Conservation (phyloP, 2,797 vertebrate genomes). For the Platyrinchus mystaceus region DNA sequence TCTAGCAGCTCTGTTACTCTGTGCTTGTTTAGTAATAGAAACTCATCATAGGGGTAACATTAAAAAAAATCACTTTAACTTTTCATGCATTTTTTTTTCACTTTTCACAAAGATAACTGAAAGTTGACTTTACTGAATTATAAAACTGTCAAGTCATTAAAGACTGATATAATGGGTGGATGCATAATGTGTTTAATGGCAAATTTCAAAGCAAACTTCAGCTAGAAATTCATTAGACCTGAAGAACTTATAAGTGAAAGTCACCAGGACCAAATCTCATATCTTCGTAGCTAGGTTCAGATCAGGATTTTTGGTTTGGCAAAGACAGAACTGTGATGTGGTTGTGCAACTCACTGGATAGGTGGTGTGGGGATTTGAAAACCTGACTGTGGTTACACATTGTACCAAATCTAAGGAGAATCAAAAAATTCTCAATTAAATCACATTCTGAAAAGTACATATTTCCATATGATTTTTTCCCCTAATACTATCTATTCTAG, state of each 20-base stretch:
- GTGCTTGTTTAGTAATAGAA: not conserved
- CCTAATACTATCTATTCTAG: not conserved
- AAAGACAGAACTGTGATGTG: not conserved
- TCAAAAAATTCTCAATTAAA: not conserved
- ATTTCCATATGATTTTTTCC: not conserved
- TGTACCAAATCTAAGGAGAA: not conserved
- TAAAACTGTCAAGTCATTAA: not conserved
- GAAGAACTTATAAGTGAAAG: not conserved
- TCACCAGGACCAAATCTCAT: not conserved
- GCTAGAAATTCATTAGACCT: not conserved
- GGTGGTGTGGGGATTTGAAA: not conserved
- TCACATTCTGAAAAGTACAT: not conserved
- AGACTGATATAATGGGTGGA: not conserved
- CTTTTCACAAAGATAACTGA: not conserved
- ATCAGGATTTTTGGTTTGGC: not conserved
- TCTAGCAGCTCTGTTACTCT: not conserved
- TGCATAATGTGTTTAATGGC: not conserved
- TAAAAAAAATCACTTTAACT: not conserved
- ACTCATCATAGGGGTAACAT: not conserved
- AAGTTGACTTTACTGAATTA: not conserved
- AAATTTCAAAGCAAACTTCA: not conserved
- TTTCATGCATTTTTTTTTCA: not conserved
- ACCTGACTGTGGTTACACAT: not conserved
- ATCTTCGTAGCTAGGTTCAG: not conserved
- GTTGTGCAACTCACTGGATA: not conserved